Evolutionary conservation across 2,888 invertebrate genomes (phyloP), one percentile per base, ranked within the genome.

Genomic region (Chloroclystis v-ata): DNA sequence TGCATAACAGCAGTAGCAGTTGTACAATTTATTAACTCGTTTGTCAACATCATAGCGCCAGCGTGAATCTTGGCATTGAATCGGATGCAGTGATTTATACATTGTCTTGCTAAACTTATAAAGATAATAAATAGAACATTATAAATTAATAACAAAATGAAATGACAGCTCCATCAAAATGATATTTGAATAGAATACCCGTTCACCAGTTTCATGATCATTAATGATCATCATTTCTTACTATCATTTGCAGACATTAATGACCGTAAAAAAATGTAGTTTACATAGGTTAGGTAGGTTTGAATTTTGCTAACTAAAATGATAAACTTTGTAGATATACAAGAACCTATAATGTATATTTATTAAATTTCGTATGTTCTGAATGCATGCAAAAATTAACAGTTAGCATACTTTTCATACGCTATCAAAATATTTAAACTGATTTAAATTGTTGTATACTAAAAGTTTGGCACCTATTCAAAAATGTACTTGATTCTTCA

Each of bases 161-260:
- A 45, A 13, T 50, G 71, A 71, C 76, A 72, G 64, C 75, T 75
- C 79, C 75, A 78, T 78, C 73, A 58, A 67, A 64, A 57, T 30
- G 26, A 20, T 20, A 20, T 5, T 20, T 39, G 26, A 37, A 20
- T 14, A 39, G 8, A 43, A 47, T 41, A 45, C 13, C 30, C 8
- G 41, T 25, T 12, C 35, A 47, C 30, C 16, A 24, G 14, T 14
- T 16, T 16, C 14, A 30, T 30, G 10, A 32, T 10, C 29, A 43
- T 43, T 41, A 25, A 29, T 16, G 11, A 13, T 29, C 46, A 30
- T 37, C 10, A 10, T 13, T 30, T 33, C 30, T 9, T 30, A 30
- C 13, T 30, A 30, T 13, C 13, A 13, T 30, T 30, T 13, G 4
- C 13, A 30, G n/a, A n/a, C n/a, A n/a, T n/a, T n/a, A n/a, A n/a